These are phyloP conservation scores for Amazona guildingii DNA, from an alignment of 2,113 vertebrate genomes.

Conservation along the genomic window DNA sequence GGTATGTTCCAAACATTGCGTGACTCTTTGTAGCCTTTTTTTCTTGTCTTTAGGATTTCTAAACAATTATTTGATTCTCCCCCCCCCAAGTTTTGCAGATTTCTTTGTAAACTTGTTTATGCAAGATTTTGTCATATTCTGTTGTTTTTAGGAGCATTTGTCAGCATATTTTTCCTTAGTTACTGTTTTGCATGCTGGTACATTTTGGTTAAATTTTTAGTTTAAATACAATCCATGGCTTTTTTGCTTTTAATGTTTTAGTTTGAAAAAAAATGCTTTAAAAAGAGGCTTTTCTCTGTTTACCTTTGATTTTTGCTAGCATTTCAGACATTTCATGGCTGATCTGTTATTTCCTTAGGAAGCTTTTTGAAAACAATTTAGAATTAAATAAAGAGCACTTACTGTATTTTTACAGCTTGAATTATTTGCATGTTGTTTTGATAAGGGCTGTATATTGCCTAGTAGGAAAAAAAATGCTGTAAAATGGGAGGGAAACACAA, in stretches of 20 bases:
- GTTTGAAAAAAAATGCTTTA: conserved; percentile 3
- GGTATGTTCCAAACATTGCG: conserved; percentile 68
- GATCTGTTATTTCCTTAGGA: neutral
- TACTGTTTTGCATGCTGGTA: conserved; percentile 61
- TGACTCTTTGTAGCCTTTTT: conserved; percentile 12
- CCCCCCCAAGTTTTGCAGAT: neutral
- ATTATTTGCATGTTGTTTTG: neutral
- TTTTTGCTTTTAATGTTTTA: conserved; percentile 23
- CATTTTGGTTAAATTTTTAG: conserved; percentile 26
- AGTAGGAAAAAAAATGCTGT: neutral
- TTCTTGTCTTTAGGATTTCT: conserved; percentile 43
- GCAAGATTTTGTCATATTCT: neutral
- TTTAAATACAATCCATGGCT: conserved; percentile 9
- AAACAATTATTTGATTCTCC: neutral
- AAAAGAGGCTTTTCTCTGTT: neutral
- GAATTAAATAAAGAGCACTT: neutral
- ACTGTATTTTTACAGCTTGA: neutral
- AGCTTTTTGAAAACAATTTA: neutral
- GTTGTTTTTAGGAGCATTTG: neutral
- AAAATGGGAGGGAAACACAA: neutral
- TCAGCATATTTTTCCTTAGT: neutral
- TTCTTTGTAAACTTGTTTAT: neutral
- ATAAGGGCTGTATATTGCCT: neutral
- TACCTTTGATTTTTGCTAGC: neutral
- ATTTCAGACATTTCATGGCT: neutral